Conservation (phyloP, 2,113 vertebrate genomes). For the Tychaedon coryphoeus region DNA sequence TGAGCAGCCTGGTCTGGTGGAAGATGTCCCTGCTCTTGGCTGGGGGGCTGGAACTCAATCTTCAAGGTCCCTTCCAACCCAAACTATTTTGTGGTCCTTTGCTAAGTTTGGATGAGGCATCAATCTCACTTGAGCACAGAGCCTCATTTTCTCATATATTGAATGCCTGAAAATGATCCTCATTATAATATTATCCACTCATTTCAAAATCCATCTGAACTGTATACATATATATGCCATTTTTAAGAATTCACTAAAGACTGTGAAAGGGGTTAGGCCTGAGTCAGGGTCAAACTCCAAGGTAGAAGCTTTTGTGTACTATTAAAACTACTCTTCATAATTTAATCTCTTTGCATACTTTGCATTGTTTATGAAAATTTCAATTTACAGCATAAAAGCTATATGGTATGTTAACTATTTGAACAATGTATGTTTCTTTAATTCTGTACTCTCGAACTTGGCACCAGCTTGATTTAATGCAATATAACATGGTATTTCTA, state of each 20-base stretch:
- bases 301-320: background rate
- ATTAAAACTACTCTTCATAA: background rate
- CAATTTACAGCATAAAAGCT: background rate
- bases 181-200: background rate
- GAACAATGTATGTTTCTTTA: background rate
- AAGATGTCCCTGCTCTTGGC: background rate
- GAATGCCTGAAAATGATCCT: background rate
- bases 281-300: background rate
- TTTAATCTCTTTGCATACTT: slow-evolving; percentile 9
- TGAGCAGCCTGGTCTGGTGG: background rate
- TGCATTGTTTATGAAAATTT: background rate
- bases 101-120: background rate
- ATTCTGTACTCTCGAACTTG: background rate
- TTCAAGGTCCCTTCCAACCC: too few relatives aligned
- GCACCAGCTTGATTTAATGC: background rate
- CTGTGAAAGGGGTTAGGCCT: background rate
- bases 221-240: background rate
- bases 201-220: background rate
- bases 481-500: background rate
- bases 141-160: background rate
- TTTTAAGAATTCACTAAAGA: background rate
- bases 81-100: background rate
- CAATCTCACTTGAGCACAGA: background rate
- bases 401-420: background rate
- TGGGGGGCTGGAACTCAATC: accelerated